Evolutionary conservation across 2,113 vertebrate species (phyloP), one percentile per base, ranked within the genome.

Genomic region (Pollimyrus isidori): DNA sequence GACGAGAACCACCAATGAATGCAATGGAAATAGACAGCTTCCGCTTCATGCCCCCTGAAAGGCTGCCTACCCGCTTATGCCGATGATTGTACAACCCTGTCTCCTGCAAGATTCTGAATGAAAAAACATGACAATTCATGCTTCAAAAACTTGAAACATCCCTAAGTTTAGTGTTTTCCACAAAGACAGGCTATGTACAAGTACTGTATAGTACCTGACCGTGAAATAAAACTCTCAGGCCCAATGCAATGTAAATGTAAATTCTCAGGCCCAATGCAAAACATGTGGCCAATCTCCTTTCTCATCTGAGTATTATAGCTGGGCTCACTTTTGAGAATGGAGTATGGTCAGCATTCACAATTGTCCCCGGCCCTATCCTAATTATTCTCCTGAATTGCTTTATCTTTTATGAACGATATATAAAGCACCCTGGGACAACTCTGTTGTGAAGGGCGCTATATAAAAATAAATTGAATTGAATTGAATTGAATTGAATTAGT

Each of bases 1-100:
- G 95, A 13, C 95, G 97, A 2, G 98, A 99, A 90, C 97, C 98
- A 65, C 98, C 98, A 46, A 99, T 98, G 83, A 99, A 97, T 91
- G 98, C 98, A 69, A 99, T 99, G 91, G 97, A 97, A 92, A 99
- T 99, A 15, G 98, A 99, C 62, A 99, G 95, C 92, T 99, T 99
- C 91, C 98, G 97, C 94, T 97, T 99, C 97, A 98, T 99, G 17
- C 98, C 98, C 7, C 98, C 98, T 0, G 98, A 99, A 91, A 99
- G 93, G 3, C 96, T 95, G 83, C 97, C 97, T 85, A 98, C 97
- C 86, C 95, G 94, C 92, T 99, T 99, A 95, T 99, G 96, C 53
- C 97, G 96, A 93, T 99, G 97, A 90, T 92, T 93, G 46, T 98
- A 97, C 90, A 99, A 96, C 80, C 95, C 98, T 13, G 98, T 98